Evolutionary conservation across 1,140 invertebrate species (phyloP).

Genomic region (Hyles euphorbiae): DNA sequence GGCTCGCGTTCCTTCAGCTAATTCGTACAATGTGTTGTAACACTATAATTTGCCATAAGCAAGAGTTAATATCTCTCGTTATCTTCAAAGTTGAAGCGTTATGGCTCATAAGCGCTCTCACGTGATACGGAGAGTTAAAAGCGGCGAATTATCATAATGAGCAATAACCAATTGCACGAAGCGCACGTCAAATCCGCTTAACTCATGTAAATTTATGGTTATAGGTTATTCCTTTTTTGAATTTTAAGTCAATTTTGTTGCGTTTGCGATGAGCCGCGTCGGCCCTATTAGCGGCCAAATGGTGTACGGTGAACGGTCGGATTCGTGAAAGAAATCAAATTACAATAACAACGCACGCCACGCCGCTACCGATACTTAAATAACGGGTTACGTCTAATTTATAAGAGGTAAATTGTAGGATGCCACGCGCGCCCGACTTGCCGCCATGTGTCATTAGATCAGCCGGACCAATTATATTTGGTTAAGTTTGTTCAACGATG

Average conservation of each 20-base stretch:
- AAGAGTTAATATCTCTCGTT: conserved; percentile 30
- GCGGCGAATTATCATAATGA: conserved; percentile 54
- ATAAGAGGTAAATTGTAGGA: conserved; percentile 60
- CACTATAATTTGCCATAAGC: conserved; percentile 29
- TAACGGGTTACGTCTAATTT: conserved; percentile 69
- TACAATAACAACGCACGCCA: conserved; percentile 67
- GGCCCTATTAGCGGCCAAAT: conserved; percentile 64
- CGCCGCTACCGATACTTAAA: conserved; percentile 58
- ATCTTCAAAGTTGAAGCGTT: conserved; percentile 29
- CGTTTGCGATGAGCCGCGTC: conserved; percentile 48
- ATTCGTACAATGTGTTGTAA: conserved; percentile 14
- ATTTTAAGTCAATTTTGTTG: conserved; percentile 49
- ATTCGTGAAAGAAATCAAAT: conserved; percentile 70
- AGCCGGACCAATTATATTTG: conserved; percentile 21
- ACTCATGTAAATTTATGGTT: conserved; percentile 47
- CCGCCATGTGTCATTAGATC: conserved; percentile 42
- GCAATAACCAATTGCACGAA: conserved; percentile 64
- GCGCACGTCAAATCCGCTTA: conserved; percentile 53
- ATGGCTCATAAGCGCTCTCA: conserved; percentile 18
- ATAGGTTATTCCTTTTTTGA: conserved; percentile 37
- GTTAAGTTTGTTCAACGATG: conserved; percentile 36
- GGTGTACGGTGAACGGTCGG: conserved; percentile 48
- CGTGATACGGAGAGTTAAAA: conserved; percentile 19
- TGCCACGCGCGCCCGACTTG: conserved; percentile 47
- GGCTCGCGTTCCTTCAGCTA: conserved; percentile 8